Base-by-base conservation (phyloP, 2,113 vertebrate species). In the Chaetodon trifascialis region DNA sequence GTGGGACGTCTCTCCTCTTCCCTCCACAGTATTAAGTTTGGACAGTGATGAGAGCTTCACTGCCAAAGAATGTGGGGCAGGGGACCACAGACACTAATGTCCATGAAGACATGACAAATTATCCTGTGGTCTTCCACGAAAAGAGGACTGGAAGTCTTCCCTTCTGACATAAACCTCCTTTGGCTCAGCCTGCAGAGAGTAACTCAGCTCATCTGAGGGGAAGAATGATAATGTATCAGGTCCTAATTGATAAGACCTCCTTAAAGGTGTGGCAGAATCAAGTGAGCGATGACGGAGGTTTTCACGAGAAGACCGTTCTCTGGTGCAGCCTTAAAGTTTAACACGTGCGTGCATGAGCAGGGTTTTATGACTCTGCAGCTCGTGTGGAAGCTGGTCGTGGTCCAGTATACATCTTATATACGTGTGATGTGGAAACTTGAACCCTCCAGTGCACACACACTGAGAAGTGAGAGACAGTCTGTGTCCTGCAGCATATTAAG, bases 101-200 rank as follows among this genome's bases (percentile, higher is more conserved):
- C 89, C 89, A 84, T 89, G 85, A 86, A 90, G 82, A 91, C 76
- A 88, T 85, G 86, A 91, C 92, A 87, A 93, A 91, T 93, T 84
- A 83, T 74, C 80, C 69, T 30, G 86, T 80, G 84, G 82, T 87
- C 74, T 68, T 81, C 49, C 14, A 21, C 23, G 38, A 84, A 82
- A 60, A 70, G 51, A 38, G 73, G 73, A 78, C 58, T 36, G 25
- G 25, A 80, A 49, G 40, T 68, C 30, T 63, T 68, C 44, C 47
- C 19, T 40, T 74, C n/a, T 82, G 76, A 79, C 76, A 76, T 63
- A 21, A 74, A 73, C 4, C 7, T 90, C 19, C 21, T 72, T 46
- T 59, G 34, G 21, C 46, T 73, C 60, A 23, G 59, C 60, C 56
- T 71, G 44, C 23, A n/a, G 23, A 84, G 51, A 64, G 11, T 14